Evolutionary conservation across 2,113 vertebrate species (phyloP), one percentile per base, ranked within the genome.

Genomic region (Myiopsitta monachus): DNA sequence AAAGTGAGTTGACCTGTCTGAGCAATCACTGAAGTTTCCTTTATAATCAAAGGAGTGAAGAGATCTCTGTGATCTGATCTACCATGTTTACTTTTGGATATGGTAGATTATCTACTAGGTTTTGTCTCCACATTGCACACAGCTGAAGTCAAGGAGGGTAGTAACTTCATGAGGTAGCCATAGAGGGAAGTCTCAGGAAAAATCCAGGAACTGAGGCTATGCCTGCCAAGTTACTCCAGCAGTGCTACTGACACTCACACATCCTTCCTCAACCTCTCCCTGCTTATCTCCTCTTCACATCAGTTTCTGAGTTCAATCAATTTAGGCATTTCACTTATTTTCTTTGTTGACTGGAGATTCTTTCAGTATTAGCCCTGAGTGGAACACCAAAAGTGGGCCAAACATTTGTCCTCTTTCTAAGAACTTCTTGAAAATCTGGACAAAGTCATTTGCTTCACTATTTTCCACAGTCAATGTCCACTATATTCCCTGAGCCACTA

Each of bases 281-380:
- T 86, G 3, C 3, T 39, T 77, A 6, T 59, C 57, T 36, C 22
- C 9, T 14, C 14, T 59, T 36, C 33, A 59, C 23, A 36, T 59
- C n/a, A 59, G 57, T 36, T 36, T 83, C 18, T 63, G 43, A 80
- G 7, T 44, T 83, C 3, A 3, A 61, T 21, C 24, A 46, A 1
- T 63, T 77, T 68, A 52, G 13, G 24, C 4, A 39, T 18, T 62
- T 64, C 1, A 27, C 14, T 83, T 66, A 55, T 68, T 43, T 18
- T 5, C 15, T 59, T 51, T 30, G 11, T 11, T 66, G 8, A 33
- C 30, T 19, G 13, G 9, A 44, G 39, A 38, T 91, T 44, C 7
- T 4, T 0, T 5, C 19, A 36, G 11, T 46, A 17, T 31, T 73
- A 86, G 3, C 7, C 10, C 5, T 54, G 6, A 80, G 2, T 0